Evolutionary conservation across 2,113 vertebrate species (phyloP).

Genomic region (Pachycephala philippinensis): DNA sequence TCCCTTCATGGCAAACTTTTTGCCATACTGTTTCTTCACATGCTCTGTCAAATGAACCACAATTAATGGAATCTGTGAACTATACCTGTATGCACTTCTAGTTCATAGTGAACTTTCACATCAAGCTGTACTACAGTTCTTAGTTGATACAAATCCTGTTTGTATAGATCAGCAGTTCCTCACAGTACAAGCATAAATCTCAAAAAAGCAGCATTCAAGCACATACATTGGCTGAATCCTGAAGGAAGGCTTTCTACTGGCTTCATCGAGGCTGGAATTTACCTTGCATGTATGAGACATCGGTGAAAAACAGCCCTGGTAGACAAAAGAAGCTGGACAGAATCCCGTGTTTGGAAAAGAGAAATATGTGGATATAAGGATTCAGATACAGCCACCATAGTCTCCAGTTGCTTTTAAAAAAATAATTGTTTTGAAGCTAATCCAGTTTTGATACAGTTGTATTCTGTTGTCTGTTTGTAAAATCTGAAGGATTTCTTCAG

Average conservation of each 20-base stretch:
- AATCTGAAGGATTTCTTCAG: background rate
- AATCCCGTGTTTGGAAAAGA: background rate
- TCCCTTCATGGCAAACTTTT: background rate
- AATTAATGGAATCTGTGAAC: background rate
- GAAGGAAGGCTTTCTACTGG: background rate
- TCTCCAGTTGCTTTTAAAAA: background rate
- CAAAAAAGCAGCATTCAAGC: background rate
- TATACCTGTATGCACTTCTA: background rate
- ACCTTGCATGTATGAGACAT: background rate
- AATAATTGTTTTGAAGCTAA: background rate
- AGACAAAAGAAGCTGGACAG: background rate
- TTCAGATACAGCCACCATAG: background rate
- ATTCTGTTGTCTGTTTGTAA: background rate
- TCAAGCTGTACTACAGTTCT: background rate
- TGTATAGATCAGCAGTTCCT: background rate
- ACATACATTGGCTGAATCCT: background rate
- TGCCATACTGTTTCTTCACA: background rate
- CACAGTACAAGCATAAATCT: background rate
- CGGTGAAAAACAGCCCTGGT: background rate
- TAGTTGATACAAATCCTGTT: background rate
- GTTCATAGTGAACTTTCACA: background rate
- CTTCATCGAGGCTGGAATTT: background rate
- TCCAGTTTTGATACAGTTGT: background rate
- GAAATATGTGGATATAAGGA: background rate
- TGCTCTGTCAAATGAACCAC: background rate